Evolutionary conservation across 1,140 invertebrate species (phyloP), one percentile per base, ranked within the genome.

Genomic region (Nylanderia fulva): DNA sequence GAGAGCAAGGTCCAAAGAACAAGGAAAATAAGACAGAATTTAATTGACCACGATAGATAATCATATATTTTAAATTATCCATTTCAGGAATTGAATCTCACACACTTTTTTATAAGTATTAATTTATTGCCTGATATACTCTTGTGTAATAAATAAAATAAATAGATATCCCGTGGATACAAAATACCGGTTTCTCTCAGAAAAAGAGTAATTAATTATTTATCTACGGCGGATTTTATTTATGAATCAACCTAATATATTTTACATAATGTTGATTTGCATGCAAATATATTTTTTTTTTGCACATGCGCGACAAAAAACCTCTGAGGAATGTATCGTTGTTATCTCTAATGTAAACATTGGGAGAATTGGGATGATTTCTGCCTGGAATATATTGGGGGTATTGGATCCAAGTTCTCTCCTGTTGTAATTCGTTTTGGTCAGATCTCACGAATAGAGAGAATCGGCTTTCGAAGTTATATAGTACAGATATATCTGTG

Each of bases 401-500:
- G 5, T 15, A 45, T 45, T 48, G 42, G 52, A 42, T 76, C 39
- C 13, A 18, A 48, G 15, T 48, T 13, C n/a, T n/a, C n/a, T n/a
- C 15, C 13, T 18, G 15, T 45, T 39, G 7, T 64, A 52, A 21
- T 2, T 58, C 33, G 52, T 18, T 80, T 29, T 54, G 52, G 13
- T 56, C 33, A n/a, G 36, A 66, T 54, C 39, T 18, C 13, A 13
- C 36, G n/a, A 52, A 42, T 69, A 18, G 15, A 48, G 45, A 69
- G 29, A 80, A 69, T 69, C 33, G 13, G 11, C 42, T 69, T 27
- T 69, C 39, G 29, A 3, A 56, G n/a, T 54, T 52, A n/a, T 54
- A 48, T 56, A n/a, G 21, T 39, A 80, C 24, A 71, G 27, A 71
- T 80, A 56, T 42, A 54, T 54, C 15, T 54, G 33, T 80, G 33